phyloP scores from a whole-genome alignment of 2,888 invertebrate genomes.

The Lypha dubia region DNA sequence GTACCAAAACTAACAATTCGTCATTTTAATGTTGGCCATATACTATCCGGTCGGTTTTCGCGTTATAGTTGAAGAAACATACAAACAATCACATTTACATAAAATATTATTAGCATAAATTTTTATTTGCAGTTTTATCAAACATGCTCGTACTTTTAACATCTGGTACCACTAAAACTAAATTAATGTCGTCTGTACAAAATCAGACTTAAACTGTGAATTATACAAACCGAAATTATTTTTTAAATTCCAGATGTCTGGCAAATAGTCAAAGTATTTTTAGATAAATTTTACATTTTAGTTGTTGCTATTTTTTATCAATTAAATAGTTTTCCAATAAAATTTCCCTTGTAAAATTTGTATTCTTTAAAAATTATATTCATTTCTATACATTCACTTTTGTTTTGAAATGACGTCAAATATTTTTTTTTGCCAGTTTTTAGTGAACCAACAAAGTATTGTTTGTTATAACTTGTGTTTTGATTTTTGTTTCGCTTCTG shows the following conservation, averaged over 20 bases:
- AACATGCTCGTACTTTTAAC: neutral
- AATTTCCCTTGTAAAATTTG: neutral
- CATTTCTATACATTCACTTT: slow-evolving; percentile 24
- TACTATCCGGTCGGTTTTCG: too few species aligned
- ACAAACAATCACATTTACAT: too few species aligned
- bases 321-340: slow-evolving; percentile 19
- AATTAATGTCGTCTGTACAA: neutral
- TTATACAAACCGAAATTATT: neutral
- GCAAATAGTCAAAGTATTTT: neutral
- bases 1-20: too few species aligned
- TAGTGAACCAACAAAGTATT: slow-evolving; percentile 26
- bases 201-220: too few species aligned
- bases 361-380: slow-evolving; percentile 19
- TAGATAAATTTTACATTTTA: neutral
- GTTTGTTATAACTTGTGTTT: slow-evolving; percentile 12
- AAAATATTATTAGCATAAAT: too few species aligned
- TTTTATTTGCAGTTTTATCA: neutral
- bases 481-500: neutral
- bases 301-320: neutral
- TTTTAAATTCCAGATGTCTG: neutral
- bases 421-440: slow-evolving; percentile 39
- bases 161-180: too few species aligned
- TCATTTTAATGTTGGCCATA: too few species aligned
- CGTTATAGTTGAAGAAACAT: too few species aligned
- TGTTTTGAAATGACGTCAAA: slow-evolving; percentile 45